Evolutionary conservation across 2,797 vertebrate genomes (phyloP).

Genomic region (Enteromius paludinosus): DNA sequence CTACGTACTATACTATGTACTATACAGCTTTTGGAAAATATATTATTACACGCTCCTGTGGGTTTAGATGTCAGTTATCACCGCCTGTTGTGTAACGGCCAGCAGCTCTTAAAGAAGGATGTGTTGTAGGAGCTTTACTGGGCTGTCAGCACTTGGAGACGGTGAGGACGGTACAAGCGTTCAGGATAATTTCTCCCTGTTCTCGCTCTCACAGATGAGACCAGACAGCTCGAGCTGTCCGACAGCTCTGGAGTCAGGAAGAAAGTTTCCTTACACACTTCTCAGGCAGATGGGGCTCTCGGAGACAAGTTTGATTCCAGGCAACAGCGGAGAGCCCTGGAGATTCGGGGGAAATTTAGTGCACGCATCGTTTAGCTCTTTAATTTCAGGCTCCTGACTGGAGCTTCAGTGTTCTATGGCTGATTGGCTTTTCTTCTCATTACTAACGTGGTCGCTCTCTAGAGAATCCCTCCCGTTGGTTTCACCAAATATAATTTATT

Average conservation of each 20-base stretch:
- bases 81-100: conserved; percentile 19
- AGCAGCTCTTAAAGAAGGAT: conserved; percentile 41
- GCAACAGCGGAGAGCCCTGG: conserved; percentile 68
- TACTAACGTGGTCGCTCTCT: conserved; percentile 79
- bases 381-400: conserved; percentile 80
- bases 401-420: conserved; percentile 70
- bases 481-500: conserved; percentile 76
- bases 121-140: conserved; percentile 31
- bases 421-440: conserved; percentile 80
- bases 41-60: conserved; percentile 40
- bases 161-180: conserved; percentile 35
- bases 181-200: conserved; percentile 39
- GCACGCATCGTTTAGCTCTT: conserved; percentile 77
- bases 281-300: conserved; percentile 55
- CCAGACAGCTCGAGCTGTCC: conserved; percentile 35
- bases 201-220: conserved; percentile 44
- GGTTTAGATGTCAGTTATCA: conserved; percentile 50
- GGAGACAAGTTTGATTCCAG: conserved; percentile 68
- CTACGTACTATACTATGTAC: too few relatives aligned
- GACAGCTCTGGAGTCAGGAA: conserved; percentile 44
- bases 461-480: conserved; percentile 73
- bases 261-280: conserved; percentile 44
- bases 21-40: conserved; percentile 25
- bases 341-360: conserved; percentile 76
- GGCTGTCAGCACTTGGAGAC: conserved; percentile 37